These are phyloP conservation scores for Gryllus bimaculatus DNA, from an alignment of 1,140 invertebrate genomes.

Conservation along the genomic window DNA sequence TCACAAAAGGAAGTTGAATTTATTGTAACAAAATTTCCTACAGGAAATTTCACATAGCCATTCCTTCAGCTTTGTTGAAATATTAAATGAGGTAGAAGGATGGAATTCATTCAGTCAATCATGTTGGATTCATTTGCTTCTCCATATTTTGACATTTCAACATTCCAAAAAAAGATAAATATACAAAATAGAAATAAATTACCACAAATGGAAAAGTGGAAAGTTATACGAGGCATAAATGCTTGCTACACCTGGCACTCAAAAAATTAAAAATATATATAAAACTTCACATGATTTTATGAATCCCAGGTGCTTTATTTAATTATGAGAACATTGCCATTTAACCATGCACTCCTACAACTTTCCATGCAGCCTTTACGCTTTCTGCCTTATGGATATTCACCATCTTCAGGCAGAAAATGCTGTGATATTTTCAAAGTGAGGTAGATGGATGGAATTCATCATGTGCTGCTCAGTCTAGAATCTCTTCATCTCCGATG, in stretches of 20 bases:
- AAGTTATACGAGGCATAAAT: not conserved
- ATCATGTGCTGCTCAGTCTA: conserved; percentile 10
- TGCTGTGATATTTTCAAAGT: conserved; percentile 13
- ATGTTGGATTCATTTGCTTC: conserved; percentile 7
- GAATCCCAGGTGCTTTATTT: not conserved
- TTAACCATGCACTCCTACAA: not conserved
- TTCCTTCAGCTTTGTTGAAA: not conserved
- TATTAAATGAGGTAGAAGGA: conserved; percentile 20
- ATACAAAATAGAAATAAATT: conserved; percentile 6
- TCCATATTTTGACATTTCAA: conserved; percentile 11
- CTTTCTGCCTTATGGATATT: not conserved
- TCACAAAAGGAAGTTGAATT: not conserved
- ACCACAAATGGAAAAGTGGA: conserved; percentile 2
- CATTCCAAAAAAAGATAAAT: conserved; percentile 9
- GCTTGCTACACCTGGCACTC: not conserved
- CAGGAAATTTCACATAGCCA: not conserved
- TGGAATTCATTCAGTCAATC: conserved; percentile 20
- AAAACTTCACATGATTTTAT: not conserved
- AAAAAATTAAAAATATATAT: not conserved
- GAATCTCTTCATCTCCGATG: not conserved
- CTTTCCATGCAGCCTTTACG: not conserved
- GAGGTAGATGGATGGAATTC: conserved; percentile 22
- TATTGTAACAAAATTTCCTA: not conserved
- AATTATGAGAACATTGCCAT: not conserved
- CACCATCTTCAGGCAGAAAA: not conserved